phyloP scores from a whole-genome alignment of 1,140 invertebrate genomes.

The Schlechtendalia chinensis region DNA sequence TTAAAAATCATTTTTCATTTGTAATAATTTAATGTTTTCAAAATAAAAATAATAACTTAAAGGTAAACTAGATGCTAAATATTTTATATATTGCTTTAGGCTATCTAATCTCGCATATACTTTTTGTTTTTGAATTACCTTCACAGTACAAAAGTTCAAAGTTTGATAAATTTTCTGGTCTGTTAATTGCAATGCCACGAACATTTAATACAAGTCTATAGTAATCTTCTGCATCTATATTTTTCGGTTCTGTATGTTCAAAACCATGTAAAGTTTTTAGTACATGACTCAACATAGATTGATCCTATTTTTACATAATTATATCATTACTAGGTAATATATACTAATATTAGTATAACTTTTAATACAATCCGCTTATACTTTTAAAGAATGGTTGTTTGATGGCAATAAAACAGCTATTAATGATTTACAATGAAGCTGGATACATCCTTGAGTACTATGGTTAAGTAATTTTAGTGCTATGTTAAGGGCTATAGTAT shows the following conservation, averaged over 20 bases:
- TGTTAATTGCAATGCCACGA: constrained; percentile 77
- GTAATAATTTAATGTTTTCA: too few relatives aligned
- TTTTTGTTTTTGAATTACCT: constrained; percentile 14
- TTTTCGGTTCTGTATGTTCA: constrained; percentile 59
- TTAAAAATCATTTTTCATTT: too few relatives aligned
- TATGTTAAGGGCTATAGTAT: constrained; percentile 66
- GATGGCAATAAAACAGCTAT: constrained; percentile 75
- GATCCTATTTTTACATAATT: constrained; percentile 61
- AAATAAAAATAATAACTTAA: too few relatives aligned
- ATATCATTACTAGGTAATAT: not conserved
- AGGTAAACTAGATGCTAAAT: too few relatives aligned
- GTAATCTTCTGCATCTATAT: constrained; percentile 88
- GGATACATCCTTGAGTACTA: constrained; percentile 75
- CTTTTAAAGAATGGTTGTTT: constrained; percentile 73
- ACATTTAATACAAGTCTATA: constrained; percentile 82
- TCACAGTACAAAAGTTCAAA: constrained; percentile 9
- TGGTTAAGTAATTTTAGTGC: constrained; percentile 78
- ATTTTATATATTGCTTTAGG: too few relatives aligned
- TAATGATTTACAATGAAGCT: constrained; percentile 75
- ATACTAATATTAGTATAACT: not conserved
- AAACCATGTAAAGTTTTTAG: constrained; percentile 68
- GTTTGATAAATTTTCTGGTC: constrained; percentile 77
- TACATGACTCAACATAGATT: constrained; percentile 77
- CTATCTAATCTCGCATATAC: too few relatives aligned
- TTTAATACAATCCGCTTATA: constrained; percentile 64